phyloP scores from a whole-genome alignment of 1,140 invertebrate genomes.

The Notospermus geniculatus region DNA sequence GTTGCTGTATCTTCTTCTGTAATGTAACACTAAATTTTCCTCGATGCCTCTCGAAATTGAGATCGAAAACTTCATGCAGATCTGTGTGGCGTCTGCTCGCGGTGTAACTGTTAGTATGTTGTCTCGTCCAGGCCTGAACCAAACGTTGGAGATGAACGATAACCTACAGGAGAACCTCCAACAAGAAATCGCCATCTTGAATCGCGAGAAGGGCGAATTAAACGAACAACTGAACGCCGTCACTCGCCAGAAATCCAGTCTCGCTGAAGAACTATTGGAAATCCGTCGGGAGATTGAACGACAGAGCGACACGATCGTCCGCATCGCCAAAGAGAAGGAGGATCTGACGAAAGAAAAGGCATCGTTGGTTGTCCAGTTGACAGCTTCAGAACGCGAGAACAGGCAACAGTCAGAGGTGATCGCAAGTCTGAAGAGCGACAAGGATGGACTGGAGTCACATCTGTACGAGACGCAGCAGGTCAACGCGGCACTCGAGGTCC shows the following conservation, averaged over 20 bases:
- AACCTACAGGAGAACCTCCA: conserved; percentile 49
- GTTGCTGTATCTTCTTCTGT: no score
- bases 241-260: conserved; percentile 49
- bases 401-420: conserved; percentile 51
- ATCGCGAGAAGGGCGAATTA: conserved; percentile 51
- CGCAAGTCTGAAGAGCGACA: conserved; percentile 45
- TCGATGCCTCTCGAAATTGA: no score
- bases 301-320: conserved; percentile 34
- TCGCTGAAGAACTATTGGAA: conserved; percentile 50
- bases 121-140: conserved; percentile 40
- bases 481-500: conserved; percentile 40
- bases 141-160: conserved; percentile 52
- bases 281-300: conserved; percentile 46
- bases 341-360: conserved; percentile 52
- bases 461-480: conserved; percentile 53
- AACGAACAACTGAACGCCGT: conserved; percentile 48
- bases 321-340: conserved; percentile 54
- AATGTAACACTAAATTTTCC: no score
- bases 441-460: conserved; percentile 49
- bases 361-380: conserved; percentile 50
- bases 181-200: conserved; percentile 48
- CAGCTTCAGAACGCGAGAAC: conserved; percentile 52
- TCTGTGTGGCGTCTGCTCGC: background rate
- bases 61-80: no score
- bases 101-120: conserved; percentile 1